Base-by-base conservation (phyloP, 2,113 vertebrate genomes). In the Coptodon rendalli region DNA sequence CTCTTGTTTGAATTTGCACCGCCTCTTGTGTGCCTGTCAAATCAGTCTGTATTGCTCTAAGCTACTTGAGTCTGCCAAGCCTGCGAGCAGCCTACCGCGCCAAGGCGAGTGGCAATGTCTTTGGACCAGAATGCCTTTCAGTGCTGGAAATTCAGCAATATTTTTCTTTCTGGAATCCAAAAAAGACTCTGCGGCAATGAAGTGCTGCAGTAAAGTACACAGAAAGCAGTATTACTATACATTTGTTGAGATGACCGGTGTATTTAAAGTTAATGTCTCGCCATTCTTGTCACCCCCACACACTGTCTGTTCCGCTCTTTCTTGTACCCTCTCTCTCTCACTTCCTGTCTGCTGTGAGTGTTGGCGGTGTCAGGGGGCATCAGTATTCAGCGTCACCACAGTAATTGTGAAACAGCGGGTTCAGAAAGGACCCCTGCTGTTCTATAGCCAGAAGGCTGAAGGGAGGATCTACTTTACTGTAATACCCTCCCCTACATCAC, bases 371-470 rank as follows among this genome's bases (percentile, higher is more conserved):
- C 87, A 84, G 86, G 81, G 90, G 90, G 79, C 92, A 86, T 94
- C 89, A 85, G 85, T 89, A 94, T 92, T 87, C 94, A 90, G 86
- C 43, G 86, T 82, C 87, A 86, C 87, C 79, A 86, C 88, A 90
- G 92, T 93, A 89, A 94, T 93, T 91, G 89, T 93, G 86, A 91
- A 91, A 92, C 84, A 89, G 89, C 54, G 56, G 90, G 91, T 86
- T 91, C 57, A 81, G 43, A 85, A 80, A 88, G 73, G 86, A 84
- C 87, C 90, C 91, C 91, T 86, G 83, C 83, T 40, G 71, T 5
- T 89, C 48, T 86, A 6, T 87, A 89, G 87, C 92, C 87, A 93
- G 71, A 89, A 89, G 87, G 89, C 36, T 17, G 7, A 22, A 80
- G 84, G 80, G 80, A 31, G 82, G 45, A 79, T 86, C 38, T 88